phyloP scores from a whole-genome alignment of 2,888 invertebrate species.

The Vannuccia rotundouncinata region DNA sequence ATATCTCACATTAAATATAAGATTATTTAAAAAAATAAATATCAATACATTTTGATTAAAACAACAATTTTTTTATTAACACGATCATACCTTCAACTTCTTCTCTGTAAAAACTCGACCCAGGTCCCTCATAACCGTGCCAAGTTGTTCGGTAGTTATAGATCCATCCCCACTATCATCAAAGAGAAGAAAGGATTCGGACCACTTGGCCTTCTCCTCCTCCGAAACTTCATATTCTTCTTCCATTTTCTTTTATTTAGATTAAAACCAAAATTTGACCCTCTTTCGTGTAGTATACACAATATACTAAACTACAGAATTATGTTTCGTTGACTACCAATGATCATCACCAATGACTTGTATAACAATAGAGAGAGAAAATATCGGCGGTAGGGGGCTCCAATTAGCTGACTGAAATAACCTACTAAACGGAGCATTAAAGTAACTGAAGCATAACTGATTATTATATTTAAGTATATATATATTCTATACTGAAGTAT shows the following conservation, averaged over 20 bases:
- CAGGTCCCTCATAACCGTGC: constrained; percentile 16
- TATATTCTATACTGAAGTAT: no score
- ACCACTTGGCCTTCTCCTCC: constrained; percentile 10
- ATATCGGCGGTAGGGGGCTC: no score
- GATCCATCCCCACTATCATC: constrained; percentile 15
- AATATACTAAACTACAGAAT: no score
- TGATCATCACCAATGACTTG: no score
- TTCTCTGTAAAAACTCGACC: background rate
- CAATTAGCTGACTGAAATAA: no score
- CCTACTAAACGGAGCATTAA: no score
- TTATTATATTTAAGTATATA: no score
- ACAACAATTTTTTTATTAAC: background rate
- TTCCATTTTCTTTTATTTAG: background rate
- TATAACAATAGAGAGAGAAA: no score
- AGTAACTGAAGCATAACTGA: no score
- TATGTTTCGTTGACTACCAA: no score
- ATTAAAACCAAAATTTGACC: no score
- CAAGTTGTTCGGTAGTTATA: background rate
- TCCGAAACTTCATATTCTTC: constrained; percentile 1
- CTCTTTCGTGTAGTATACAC: no score
- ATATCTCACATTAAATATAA: background rate
- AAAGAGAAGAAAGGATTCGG: background rate
- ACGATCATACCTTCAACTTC: background rate
- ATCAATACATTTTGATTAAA: background rate
- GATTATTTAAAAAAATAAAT: background rate